Conservation (phyloP, 2,797 vertebrate species). For the Syngnathus rostellatus region DNA sequence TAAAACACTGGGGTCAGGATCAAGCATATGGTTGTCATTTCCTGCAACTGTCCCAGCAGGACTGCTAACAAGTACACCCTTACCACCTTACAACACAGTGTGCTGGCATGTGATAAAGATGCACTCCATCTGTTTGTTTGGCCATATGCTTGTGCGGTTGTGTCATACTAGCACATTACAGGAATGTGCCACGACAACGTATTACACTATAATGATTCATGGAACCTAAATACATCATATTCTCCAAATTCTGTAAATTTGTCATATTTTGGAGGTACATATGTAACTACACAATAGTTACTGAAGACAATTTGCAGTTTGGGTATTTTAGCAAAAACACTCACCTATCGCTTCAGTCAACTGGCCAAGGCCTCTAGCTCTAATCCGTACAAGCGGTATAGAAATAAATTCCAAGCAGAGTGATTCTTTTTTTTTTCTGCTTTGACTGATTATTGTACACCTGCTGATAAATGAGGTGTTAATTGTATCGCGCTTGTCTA, state of each 20-base stretch:
- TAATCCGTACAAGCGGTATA: not conserved
- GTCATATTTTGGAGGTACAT: too few species aligned
- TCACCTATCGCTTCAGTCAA: not conserved
- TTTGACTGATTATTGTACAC: not conserved
- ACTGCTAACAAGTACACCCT: conserved; percentile 12
- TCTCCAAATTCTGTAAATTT: too few species aligned
- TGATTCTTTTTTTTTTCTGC: not conserved
- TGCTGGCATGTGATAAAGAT: conserved; percentile 7
- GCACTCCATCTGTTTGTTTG: conserved; percentile 1
- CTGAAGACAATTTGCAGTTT: too few species aligned
- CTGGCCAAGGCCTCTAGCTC: not conserved
- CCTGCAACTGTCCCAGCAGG: conserved; percentile 7
- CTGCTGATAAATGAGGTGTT: not conserved
- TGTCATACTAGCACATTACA: not conserved
- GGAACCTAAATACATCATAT: not conserved
- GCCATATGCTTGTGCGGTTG: not conserved
- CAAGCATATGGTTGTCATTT: conserved; percentile 11
- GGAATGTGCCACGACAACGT: not conserved
- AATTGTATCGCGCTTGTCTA: too few species aligned
- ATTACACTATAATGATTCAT: not conserved
- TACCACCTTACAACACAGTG: conserved; percentile 12
- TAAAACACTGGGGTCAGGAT: conserved; percentile 12
- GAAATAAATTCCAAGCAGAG: not conserved
- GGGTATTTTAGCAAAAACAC: too few species aligned
- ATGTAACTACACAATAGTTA: too few species aligned